These are phyloP conservation scores for Metellina segmentata DNA, from an alignment of 2,888 invertebrate species.

Conservation along the genomic window DNA sequence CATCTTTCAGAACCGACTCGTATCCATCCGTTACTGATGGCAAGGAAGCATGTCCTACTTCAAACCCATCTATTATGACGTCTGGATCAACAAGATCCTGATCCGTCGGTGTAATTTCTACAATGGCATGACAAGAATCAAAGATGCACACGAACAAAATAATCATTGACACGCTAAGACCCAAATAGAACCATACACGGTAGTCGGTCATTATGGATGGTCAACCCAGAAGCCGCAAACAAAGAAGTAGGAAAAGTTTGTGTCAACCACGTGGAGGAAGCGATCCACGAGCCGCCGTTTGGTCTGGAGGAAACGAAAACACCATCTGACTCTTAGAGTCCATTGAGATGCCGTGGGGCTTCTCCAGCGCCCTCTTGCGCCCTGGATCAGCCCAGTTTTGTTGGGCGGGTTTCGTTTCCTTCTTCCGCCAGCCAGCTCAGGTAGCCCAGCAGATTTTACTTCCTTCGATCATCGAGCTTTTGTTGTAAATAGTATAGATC, in stretches of 20 bases:
- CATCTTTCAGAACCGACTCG: background rate
- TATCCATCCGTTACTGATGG: background rate
- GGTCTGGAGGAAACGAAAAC: background rate
- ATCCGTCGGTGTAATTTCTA: too few relatives aligned
- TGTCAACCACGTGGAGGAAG: background rate
- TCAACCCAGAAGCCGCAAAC: too few relatives aligned
- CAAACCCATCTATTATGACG: too few relatives aligned
- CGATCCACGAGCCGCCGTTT: background rate
- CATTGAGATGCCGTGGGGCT: background rate
- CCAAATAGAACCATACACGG: too few relatives aligned
- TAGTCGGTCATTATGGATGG: too few relatives aligned
- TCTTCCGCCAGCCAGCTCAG: background rate
- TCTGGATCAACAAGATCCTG: too few relatives aligned
- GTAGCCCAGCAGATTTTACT: background rate
- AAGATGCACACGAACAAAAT: too few relatives aligned
- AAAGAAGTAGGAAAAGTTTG: too few relatives aligned
- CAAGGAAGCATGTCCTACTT: background rate
- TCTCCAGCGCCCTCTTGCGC: background rate
- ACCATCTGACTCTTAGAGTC: background rate
- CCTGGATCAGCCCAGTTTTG: background rate
- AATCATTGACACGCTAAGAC: too few relatives aligned
- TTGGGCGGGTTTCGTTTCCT: background rate
- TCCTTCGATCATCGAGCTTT: background rate
- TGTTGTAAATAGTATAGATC: background rate
- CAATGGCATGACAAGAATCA: too few relatives aligned